Evolutionary conservation across 2,888 invertebrate genomes (phyloP), one percentile per base, ranked within the genome.

Genomic region (Cheilosia variabilis): DNA sequence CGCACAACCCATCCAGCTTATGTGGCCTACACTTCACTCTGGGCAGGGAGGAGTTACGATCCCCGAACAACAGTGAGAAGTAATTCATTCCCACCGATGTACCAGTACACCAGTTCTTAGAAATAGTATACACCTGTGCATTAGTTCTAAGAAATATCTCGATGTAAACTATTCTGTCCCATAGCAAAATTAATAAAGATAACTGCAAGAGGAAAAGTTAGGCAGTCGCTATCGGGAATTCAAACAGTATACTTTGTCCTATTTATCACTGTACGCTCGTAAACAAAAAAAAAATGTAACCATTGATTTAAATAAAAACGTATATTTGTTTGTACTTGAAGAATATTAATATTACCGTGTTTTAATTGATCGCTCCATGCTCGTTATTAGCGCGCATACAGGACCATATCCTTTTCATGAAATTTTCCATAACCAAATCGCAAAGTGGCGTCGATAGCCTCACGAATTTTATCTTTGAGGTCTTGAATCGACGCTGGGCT

Each of bases 11-110:
- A 47, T 47, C 19, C 47, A 19, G 47, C 19, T 47, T 47, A 47
- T 47, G 17, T 47, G 47, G 47, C 47, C 47, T 19, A 47, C 47
- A 47, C 47, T 47, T 47, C 19, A 47, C 19, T 47, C 47, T 47
- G 47, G 47, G 9, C 47, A 47, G 47, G 47, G 47, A 47, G 47
- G 47, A 47, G 47, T 19, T 47, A 47, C 47, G 47, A 47, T 43
- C n/a, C 43, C 43, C n/a, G 17, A 47, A 1, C 7, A 47, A 7
- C 17, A 17, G 0, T n/a, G 17, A 47, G 47, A 47, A n/a, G 0
- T n/a, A 47, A 41, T 2, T 1, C 7, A 31, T 2, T 31, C 31
- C 43, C 43, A n/a, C 43, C 0, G 15, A 43, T n/a, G 43, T 4
- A n/a, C 15, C 43, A 0, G n/a, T 43, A 1, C 3, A 4, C 3